phyloP scores from a whole-genome alignment of 2,888 invertebrate species.

The Mongoloraphidia duomilia region DNA sequence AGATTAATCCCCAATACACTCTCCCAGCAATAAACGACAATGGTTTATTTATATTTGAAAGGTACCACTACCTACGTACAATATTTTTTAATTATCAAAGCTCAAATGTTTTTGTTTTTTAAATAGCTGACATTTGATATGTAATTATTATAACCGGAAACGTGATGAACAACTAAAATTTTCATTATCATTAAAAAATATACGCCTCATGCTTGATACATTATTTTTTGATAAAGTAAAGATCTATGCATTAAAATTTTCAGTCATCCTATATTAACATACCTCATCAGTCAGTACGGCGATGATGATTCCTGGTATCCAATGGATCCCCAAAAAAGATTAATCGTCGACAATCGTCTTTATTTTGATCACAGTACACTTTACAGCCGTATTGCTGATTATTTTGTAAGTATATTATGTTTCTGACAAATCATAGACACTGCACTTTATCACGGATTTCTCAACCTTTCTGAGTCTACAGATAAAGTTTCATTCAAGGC shows the following conservation, averaged over 20 bases:
- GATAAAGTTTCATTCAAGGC: no score
- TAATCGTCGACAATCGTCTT: slow-evolving; percentile 44
- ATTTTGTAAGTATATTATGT: slow-evolving; percentile 37
- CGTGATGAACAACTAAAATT: not conserved
- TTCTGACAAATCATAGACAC: no score
- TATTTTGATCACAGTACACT: slow-evolving; percentile 47
- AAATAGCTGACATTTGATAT: no score
- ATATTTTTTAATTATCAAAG: no score
- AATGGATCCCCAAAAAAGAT: slow-evolving; percentile 43
- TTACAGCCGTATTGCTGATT: slow-evolving; percentile 34
- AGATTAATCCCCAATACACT: slow-evolving; percentile 59
- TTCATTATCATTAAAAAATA: not conserved
- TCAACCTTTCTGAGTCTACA: no score
- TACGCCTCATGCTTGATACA: not conserved
- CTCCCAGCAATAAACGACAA: slow-evolving; percentile 58
- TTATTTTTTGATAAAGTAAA: not conserved
- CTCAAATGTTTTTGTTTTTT: no score
- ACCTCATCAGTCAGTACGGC: slow-evolving; percentile 49
- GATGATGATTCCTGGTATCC: slow-evolving; percentile 49
- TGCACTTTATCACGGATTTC: no score
- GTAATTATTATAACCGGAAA: not conserved
- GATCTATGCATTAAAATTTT: slow-evolving; percentile 16
- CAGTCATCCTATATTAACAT: slow-evolving; percentile 53
- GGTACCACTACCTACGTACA: slow-evolving; percentile 32
- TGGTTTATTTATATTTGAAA: slow-evolving; percentile 55